Evolutionary conservation across 2,113 vertebrate species (phyloP), one percentile per base, ranked within the genome.

Genomic region (Silurus meridionalis): DNA sequence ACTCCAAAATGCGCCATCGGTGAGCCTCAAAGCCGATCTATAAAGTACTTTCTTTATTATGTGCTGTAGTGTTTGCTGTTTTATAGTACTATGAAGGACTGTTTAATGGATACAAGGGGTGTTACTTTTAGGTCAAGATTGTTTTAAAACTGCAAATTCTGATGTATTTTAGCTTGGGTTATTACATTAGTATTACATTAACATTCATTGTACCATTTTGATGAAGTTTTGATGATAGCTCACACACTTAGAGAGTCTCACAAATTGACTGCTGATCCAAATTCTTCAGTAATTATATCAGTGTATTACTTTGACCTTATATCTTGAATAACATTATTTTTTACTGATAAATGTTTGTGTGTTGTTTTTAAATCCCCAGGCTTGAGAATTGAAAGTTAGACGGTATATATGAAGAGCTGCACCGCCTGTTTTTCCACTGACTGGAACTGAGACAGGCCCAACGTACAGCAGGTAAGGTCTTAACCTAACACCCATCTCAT

Each of bases 381-480:
- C 85, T 84, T 90, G 87, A 91, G 88, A 87, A 50, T 75, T 89
- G 87, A 90, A 37, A 6, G n/a, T 88, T 90, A 84, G 87, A 91
- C 90, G 85, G 88, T 88, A 88, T 84, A 83, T 90, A 92, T 86
- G 85, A 94, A 93, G 92, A 92, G 89, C 90, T 85, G 89, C 90
- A 91, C 88, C 52, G 61, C 80, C 90, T 87, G 83, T 83, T 66
- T 91, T 82, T 58, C 91, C 88, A 88, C 92, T 90, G 85, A 85
- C 66, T 67, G 91, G 89, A 92, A 93, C 91, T 94, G 89, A 95
- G 87, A 91, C 86, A 87, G 46, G 77, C 74, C 91, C 74, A 90
- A 88, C 90, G 88, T 87, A 93, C 89, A 75, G 92, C 92, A 94
- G 94, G 94, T 95, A 93, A 93, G 90, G 28, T 53, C 25, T 67